Percentiles rank a stretch among this genome's conserved stretches.
phyloP scores from a whole-genome alignment of 2,888 invertebrate species.

The Drosophila kambysellisi region DNA sequence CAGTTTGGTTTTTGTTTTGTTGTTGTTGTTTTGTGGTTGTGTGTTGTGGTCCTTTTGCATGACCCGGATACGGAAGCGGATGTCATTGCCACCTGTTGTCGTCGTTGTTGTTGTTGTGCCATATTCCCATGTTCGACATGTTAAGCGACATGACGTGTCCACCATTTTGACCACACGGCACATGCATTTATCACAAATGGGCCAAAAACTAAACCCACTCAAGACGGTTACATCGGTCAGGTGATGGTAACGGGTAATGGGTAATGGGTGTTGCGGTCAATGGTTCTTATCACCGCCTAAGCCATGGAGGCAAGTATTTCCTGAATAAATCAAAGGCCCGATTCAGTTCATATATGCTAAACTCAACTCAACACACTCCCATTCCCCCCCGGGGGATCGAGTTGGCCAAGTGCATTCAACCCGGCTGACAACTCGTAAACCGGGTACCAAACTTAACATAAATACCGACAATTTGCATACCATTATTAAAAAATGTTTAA shows the following conservation, averaged over 20 bases:
- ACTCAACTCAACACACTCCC: not conserved
- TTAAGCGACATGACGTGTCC: slow-evolving; percentile 70
- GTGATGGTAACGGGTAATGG: slow-evolving; percentile 3
- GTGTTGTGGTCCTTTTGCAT: slow-evolving; percentile 43
- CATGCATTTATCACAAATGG: slow-evolving; percentile 17
- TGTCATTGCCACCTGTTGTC: slow-evolving; percentile 66
- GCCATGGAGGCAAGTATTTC: slow-evolving; percentile 41
- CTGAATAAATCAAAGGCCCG: not conserved
- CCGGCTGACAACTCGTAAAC: slow-evolving; percentile 5
- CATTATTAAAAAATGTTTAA: not conserved
- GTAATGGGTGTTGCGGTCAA: slow-evolving; percentile 2
- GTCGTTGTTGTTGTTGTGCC: slow-evolving; percentile 36
- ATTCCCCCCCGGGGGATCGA: not conserved
- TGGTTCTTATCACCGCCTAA: slow-evolving; percentile 59
- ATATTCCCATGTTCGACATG: slow-evolving; percentile 73
- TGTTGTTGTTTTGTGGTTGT: slow-evolving; percentile 22
- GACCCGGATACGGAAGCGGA: slow-evolving; percentile 54
- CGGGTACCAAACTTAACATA: not conserved
- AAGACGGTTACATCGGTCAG: slow-evolving; percentile 27
- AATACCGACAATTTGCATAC: slow-evolving; percentile 14
- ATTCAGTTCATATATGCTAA: not conserved
- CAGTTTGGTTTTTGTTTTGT: slow-evolving; percentile 50
- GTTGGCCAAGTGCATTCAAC: slow-evolving; percentile 58
- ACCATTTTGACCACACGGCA: slow-evolving; percentile 33
- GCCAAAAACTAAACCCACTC: slow-evolving; percentile 27